Evolutionary conservation across 2,797 vertebrate species (phyloP).

Genomic region (Picus viridis): DNA sequence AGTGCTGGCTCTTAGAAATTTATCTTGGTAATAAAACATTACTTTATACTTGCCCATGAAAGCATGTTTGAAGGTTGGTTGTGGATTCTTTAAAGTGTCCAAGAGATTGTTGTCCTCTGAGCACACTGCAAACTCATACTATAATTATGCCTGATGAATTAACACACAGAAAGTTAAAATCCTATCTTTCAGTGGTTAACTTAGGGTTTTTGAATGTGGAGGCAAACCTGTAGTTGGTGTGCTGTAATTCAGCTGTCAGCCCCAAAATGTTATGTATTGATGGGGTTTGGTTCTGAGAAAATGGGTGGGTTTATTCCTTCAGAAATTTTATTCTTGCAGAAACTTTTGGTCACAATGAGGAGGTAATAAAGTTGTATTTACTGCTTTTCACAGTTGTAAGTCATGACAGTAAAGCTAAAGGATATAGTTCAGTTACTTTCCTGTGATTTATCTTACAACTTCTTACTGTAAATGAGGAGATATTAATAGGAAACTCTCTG

Average conservation of each 20-base stretch:
- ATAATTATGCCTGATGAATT: constrained; percentile 24
- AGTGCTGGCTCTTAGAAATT: constrained; percentile 56
- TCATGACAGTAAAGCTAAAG: constrained; percentile 7
- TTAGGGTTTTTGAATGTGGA: neutral
- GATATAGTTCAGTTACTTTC: neutral
- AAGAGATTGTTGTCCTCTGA: constrained; percentile 4
- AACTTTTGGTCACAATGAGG: neutral
- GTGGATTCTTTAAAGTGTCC: constrained; percentile 33
- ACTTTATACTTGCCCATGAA: constrained; percentile 60
- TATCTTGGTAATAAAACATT: constrained; percentile 69
- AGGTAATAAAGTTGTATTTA: constrained; percentile 3
- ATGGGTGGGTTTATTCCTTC: neutral
- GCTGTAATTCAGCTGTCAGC: neutral
- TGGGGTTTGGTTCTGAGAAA: constrained; percentile 1
- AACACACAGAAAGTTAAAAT: neutral
- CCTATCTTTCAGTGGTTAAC: neutral
- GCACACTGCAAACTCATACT: neutral
- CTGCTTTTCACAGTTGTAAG: neutral
- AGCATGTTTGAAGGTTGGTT: constrained; percentile 44
- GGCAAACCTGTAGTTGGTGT: neutral
- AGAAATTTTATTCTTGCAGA: neutral
- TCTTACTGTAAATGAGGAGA: neutral
- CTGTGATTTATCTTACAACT: neutral
- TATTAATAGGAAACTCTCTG: neutral
- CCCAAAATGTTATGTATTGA: neutral